Percentiles rank a stretch among this genome's conserved stretches.
These are phyloP conservation scores for Naja naja DNA, from an alignment of 2,113 vertebrate genomes.

Conservation along the genomic window DNA sequence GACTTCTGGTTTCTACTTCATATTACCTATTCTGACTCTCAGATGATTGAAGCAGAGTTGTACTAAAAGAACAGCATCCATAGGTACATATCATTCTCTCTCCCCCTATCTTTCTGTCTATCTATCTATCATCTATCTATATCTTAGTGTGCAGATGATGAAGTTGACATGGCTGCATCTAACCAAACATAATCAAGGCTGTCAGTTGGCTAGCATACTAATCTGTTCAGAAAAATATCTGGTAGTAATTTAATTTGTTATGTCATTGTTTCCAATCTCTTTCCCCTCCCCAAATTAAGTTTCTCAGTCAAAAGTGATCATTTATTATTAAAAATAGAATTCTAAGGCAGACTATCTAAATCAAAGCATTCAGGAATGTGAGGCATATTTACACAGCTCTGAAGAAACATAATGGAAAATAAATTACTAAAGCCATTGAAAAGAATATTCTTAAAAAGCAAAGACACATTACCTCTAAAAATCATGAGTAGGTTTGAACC, in stretches of 20 bases:
- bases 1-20: background rate
- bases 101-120: background rate
- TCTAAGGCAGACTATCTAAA: slow-evolving; percentile 3
- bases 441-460: background rate
- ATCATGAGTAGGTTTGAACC: background rate
- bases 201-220: slow-evolving; percentile 37
- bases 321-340: slow-evolving; percentile 23
- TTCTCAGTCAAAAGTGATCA: background rate
- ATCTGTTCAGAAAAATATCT: slow-evolving; percentile 16
- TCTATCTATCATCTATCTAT: background rate
- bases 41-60: background rate
- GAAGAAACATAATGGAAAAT: slow-evolving; percentile 21
- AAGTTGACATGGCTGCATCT: background rate
- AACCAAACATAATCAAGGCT: slow-evolving; percentile 48
- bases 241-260: slow-evolving; percentile 13
- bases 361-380: slow-evolving; percentile 8
- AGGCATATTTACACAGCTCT: slow-evolving; percentile 20
- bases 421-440: background rate
- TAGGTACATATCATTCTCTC: background rate
- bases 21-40: background rate
- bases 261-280: background rate
- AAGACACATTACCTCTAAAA: background rate
- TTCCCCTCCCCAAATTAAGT: background rate
- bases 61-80: background rate
- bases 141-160: background rate